Evolutionary conservation across 2,113 vertebrate species (phyloP).

Genomic region (Protobothrops mucrosquamatus): DNA sequence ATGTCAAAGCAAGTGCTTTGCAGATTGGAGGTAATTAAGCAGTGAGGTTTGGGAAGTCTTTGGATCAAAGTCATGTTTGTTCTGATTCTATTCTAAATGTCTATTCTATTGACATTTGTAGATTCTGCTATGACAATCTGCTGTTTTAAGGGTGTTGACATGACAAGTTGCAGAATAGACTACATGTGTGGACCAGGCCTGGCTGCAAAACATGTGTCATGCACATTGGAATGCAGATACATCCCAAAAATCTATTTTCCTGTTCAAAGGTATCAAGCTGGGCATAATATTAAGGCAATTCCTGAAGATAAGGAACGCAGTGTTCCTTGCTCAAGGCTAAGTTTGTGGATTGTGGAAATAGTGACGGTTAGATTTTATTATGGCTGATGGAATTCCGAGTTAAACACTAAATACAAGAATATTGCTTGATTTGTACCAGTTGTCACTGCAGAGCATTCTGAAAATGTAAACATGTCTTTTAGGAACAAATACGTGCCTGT

Average conservation of each 20-base stretch:
- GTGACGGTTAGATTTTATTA: neutral
- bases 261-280: neutral
- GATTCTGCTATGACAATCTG: neutral
- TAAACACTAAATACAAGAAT: neutral
- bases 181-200: neutral
- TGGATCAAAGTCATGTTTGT: neutral
- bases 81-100: neutral
- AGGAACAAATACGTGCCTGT: neutral
- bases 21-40: neutral
- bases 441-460: neutral
- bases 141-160: neutral
- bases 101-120: neutral
- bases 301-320: neutral
- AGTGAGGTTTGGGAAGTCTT: neutral
- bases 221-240: neutral
- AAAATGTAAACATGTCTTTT: slow-evolving; percentile 6
- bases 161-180: neutral
- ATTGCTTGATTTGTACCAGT: neutral
- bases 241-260: neutral
- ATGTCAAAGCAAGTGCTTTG: neutral
- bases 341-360: neutral
- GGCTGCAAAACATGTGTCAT: neutral
- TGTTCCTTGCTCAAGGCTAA: neutral
- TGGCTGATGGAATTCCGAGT: neutral
- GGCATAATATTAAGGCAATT: neutral